Percentiles rank a stretch among this genome's conserved stretches.
phyloP scores from a whole-genome alignment of 1,140 invertebrate species.

The Lasaia peninsularis region DNA sequence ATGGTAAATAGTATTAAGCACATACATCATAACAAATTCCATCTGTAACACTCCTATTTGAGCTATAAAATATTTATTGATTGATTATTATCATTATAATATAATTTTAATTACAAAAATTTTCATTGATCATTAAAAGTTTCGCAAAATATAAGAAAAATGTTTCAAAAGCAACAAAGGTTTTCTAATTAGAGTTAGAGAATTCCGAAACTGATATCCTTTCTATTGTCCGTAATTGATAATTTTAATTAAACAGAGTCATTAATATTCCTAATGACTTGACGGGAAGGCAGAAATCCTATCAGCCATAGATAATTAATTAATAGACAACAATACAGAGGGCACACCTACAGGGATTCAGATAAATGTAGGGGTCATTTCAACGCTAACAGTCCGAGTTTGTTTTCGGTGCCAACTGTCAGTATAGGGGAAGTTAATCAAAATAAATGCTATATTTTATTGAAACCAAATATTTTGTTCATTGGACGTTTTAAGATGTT shows the following conservation, averaged over 20 bases:
- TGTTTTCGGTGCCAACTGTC: slow-evolving; percentile 38
- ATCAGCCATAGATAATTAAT: slow-evolving; percentile 55
- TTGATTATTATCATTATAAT: too few relatives aligned
- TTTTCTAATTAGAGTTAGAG: too few relatives aligned
- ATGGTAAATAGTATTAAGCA: too few relatives aligned
- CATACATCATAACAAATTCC: too few relatives aligned
- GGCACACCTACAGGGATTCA: slow-evolving; percentile 29
- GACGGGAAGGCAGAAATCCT: slow-evolving; percentile 35
- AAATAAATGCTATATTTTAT: neutral
- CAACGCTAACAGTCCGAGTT: slow-evolving; percentile 36
- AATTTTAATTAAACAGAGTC: slow-evolving; percentile 21
- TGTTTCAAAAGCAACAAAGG: too few relatives aligned
- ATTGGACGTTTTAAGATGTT: too few relatives aligned
- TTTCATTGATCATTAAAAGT: too few relatives aligned
- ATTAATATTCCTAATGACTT: slow-evolving; percentile 55
- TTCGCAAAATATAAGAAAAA: too few relatives aligned
- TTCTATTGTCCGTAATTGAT: neutral
- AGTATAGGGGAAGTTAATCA: neutral
- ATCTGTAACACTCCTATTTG: too few relatives aligned
- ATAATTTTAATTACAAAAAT: too few relatives aligned
- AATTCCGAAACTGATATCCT: neutral
- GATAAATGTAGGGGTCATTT: slow-evolving; percentile 31
- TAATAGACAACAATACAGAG: slow-evolving; percentile 58
- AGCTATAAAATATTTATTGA: too few relatives aligned
- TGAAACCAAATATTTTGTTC: neutral